phyloP scores from a whole-genome alignment of 2,888 invertebrate species.

The Hanleya hanleyi region DNA sequence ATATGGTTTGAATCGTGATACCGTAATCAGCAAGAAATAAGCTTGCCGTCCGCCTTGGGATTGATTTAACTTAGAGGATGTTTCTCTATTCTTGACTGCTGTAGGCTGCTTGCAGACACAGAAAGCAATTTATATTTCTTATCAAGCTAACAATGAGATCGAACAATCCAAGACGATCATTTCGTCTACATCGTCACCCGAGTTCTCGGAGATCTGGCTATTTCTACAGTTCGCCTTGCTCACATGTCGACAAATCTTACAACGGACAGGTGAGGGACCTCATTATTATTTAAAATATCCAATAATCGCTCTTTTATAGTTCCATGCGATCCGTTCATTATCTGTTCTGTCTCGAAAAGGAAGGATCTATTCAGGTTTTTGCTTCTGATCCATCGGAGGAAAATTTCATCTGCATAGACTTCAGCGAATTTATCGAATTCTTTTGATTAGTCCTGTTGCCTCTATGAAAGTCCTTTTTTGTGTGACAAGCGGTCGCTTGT shows the following conservation, averaged over 20 bases:
- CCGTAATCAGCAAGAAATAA: too few species aligned
- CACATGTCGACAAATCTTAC: not conserved
- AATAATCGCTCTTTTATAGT: not conserved
- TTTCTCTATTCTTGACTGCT: too few species aligned
- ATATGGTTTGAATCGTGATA: too few species aligned
- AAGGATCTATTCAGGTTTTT: not conserved
- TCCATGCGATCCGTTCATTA: not conserved
- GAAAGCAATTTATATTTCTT: not conserved
- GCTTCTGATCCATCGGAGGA: not conserved
- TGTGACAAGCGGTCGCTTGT: too few species aligned
- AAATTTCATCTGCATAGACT: not conserved
- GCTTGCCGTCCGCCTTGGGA: too few species aligned
- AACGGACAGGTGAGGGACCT: not conserved
- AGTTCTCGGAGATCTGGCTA: not conserved
- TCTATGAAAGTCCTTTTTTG: too few species aligned
- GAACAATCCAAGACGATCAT: not conserved
- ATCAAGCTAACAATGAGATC: not conserved
- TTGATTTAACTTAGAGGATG: too few species aligned
- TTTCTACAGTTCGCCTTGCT: not conserved
- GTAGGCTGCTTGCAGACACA: too few species aligned
- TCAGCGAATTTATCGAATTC: not conserved
- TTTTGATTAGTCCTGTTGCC: too few species aligned
- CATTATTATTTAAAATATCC: constrained; percentile 8
- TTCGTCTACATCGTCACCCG: not conserved
- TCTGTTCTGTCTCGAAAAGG: not conserved